These are phyloP conservation scores for Trachelipus rathkii DNA, from an alignment of 1,140 invertebrate species.

Conservation along the genomic window DNA sequence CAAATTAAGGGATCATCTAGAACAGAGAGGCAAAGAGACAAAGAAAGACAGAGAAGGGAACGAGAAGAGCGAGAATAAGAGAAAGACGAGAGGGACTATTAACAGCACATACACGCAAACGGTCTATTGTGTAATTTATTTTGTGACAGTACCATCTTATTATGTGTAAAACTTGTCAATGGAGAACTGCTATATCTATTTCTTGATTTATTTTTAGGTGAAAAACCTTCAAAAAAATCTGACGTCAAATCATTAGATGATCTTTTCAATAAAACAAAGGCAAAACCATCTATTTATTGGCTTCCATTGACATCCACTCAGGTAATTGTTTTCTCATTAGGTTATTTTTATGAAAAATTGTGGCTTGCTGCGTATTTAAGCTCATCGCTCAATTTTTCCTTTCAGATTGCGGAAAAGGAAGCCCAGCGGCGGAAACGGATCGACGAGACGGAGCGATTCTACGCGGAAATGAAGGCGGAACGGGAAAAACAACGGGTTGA, in stretches of 20 bases:
- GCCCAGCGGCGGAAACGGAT: slow-evolving; percentile 24
- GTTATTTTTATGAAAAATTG: background rate
- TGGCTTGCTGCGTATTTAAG: background rate
- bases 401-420: slow-evolving; percentile 28
- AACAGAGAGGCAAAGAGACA: too few species aligned
- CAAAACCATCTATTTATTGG: slow-evolving; percentile 29
- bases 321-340: background rate
- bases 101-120: too few species aligned
- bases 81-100: slow-evolving; percentile 16
- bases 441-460: slow-evolving; percentile 21
- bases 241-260: slow-evolving; percentile 23
- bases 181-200: too few species aligned
- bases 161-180: too few species aligned
- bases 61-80: slow-evolving; percentile 17
- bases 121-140: too few species aligned
- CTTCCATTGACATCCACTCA: slow-evolving; percentile 22
- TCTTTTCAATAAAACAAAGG: slow-evolving; percentile 31
- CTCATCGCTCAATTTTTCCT: background rate
- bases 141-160: too few species aligned
- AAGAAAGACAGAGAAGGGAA: slow-evolving; percentile 17
- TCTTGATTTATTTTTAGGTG: background rate
- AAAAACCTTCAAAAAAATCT: slow-evolving; percentile 21
- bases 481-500: slow-evolving; percentile 22
- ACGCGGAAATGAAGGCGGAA: slow-evolving; percentile 23
- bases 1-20: slow-evolving; percentile 26